phyloP scores from a whole-genome alignment of 2,888 invertebrate species.

The Agrilus biguttatus region DNA sequence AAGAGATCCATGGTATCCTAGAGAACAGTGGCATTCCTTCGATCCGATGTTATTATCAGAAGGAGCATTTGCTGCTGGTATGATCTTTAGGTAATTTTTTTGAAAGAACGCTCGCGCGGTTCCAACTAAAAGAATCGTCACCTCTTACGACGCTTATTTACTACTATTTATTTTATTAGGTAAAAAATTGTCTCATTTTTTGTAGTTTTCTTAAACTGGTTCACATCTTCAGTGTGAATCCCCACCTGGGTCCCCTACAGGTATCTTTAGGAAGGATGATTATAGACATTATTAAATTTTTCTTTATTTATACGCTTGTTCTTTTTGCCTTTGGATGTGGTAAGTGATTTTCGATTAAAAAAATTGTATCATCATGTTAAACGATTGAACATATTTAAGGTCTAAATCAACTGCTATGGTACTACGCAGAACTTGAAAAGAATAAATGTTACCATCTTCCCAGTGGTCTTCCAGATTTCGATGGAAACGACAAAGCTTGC shows the following conservation, averaged over 20 bases:
- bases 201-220: slow-evolving; percentile 83
- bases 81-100: slow-evolving; percentile 65
- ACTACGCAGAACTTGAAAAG: slow-evolving; percentile 80
- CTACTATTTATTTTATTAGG: too few species aligned
- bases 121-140: too few species aligned
- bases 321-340: slow-evolving; percentile 94
- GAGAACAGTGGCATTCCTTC: slow-evolving; percentile 87
- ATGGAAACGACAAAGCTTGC: slow-evolving; percentile 69
- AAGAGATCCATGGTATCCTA: slow-evolving; percentile 68
- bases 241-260: slow-evolving; percentile 84
- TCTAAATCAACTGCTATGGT: slow-evolving; percentile 84
- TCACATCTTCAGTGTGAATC: slow-evolving; percentile 94
- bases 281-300: slow-evolving; percentile 89
- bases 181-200: slow-evolving; percentile 9
- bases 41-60: slow-evolving; percentile 91
- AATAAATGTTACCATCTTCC: slow-evolving; percentile 68
- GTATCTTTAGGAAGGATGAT: slow-evolving; percentile 91
- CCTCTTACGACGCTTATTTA: too few species aligned
- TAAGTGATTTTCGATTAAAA: slow-evolving; percentile 26
- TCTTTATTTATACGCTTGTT: slow-evolving; percentile 85
- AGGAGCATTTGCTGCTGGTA: slow-evolving; percentile 91
- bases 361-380: neutral
- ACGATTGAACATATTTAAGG: slow-evolving; percentile 31
- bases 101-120: too few species aligned
- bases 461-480: slow-evolving; percentile 66